Base-by-base conservation (phyloP, 1,140 invertebrate genomes). In the Colletes latitarsis region DNA sequence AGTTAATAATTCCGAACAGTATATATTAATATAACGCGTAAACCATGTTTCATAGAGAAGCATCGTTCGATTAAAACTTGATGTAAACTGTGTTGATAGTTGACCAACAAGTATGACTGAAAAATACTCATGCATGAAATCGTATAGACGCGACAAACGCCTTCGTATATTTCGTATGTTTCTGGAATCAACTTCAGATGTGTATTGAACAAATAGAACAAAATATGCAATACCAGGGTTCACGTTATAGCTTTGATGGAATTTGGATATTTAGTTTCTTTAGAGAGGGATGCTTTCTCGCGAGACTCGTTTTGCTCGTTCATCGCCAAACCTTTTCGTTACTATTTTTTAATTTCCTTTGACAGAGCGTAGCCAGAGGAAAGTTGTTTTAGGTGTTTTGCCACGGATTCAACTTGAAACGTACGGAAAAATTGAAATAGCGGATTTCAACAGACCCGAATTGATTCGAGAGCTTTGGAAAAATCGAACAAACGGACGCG, bases 381-480 rank as follows among this genome's bases (percentile, higher is more conserved):
- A 66, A 53, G 12, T 17, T 12, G 9, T 66, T 64, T 49, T 17
- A 6, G 12, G 41, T 53, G 39, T 57, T 76, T 55, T 17, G 39
- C 41, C 19, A 14, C 12, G 6, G 49, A 82, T 21, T 43, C 46
- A 17, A 52, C 39, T 6, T 15, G 12, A 3, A 43, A 82, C 15
- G n/a, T 10, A 39, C 39, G 14, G 39, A 17, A 15, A 49, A 52
- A 77, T 49, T 30, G 41, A 77, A 71, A 70, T 57, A 49, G 52
- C 6, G 58, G 43, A 57, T 49, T 43, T 43, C 10, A 10, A 1
- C 4, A 39, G 55, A 53, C 41, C 41, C 3, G 41, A 6, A 43
- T n/a, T 6, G 41, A 43, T 4, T 43, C 41, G 41, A 43, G 6
- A 14, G 8, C 8, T 19, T 0, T 6, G 19, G 1, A n/a, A 55